phyloP scores from a whole-genome alignment of 1,140 invertebrate species.

The Penaeus vannamei region DNA sequence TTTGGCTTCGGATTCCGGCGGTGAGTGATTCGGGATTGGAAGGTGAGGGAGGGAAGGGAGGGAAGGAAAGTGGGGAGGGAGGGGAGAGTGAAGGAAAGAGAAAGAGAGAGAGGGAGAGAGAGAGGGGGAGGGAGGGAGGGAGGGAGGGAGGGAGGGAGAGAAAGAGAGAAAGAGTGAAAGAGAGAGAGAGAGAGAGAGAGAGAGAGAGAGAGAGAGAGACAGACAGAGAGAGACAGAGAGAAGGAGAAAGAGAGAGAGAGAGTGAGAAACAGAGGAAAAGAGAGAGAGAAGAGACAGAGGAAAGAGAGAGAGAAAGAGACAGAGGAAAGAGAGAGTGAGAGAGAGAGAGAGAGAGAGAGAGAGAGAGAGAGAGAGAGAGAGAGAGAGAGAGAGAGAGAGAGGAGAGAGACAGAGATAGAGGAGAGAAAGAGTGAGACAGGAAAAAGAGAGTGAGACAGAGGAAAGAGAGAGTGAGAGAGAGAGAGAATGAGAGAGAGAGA shows the following conservation, averaged over 20 bases:
- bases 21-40: too few species aligned
- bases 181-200: neutral
- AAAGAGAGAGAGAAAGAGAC: neutral
- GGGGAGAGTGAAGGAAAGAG: too few species aligned
- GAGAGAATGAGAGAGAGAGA: accelerated
- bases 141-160: too few species aligned
- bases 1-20: too few species aligned
- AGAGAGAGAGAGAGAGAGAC: neutral
- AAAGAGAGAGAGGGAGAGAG: too few species aligned
- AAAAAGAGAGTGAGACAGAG: neutral
- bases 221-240: neutral
- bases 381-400: neutral
- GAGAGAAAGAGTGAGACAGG: neutral
- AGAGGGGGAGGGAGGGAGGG: too few species aligned
- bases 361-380: neutral
- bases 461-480: neutral
- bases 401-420: constrained; percentile 29
- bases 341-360: neutral
- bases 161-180: neutral
- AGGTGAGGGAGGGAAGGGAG: too few species aligned
- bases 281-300: neutral
- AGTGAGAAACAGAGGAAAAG: neutral
- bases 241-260: neutral
- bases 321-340: neutral
- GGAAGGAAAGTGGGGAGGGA: too few species aligned